phyloP scores from a whole-genome alignment of 2,113 vertebrate species.

The Castor canadensis region DNA sequence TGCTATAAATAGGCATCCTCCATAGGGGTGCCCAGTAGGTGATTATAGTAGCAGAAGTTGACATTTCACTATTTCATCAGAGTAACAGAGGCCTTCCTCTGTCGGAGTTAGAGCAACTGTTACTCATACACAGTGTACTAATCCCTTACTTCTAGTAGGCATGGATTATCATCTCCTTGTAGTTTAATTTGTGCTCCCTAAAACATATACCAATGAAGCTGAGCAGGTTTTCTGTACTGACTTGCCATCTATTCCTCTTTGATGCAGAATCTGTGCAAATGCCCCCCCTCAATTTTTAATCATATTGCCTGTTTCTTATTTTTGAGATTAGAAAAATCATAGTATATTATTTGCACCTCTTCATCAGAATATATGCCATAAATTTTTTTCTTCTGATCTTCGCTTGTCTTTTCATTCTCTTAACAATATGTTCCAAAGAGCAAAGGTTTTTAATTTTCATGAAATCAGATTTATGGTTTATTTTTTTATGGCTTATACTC shows the following conservation, averaged over 20 bases:
- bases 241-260: not conserved
- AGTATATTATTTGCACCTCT: not conserved
- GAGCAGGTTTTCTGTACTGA: not conserved
- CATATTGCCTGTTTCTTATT: not conserved
- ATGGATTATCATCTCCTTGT: not conserved
- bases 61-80: not conserved
- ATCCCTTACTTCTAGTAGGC: not conserved
- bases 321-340: not conserved
- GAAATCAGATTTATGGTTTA: not conserved
- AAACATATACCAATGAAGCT: not conserved
- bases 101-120: not conserved
- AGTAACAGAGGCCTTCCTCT: not conserved
- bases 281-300: not conserved
- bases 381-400: not conserved
- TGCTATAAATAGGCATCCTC: not conserved
- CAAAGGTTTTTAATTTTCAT: not conserved
- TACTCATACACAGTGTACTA: not conserved
- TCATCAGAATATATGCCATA: not conserved
- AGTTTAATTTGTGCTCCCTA: not conserved
- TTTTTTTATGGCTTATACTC: not conserved
- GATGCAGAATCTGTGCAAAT: not conserved
- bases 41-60: not conserved
- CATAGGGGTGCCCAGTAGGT: not conserved
- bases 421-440: not conserved
- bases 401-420: not conserved